Base-by-base conservation (phyloP, 2,888 invertebrate genomes). In the Disparrhopalites patrizii region DNA sequence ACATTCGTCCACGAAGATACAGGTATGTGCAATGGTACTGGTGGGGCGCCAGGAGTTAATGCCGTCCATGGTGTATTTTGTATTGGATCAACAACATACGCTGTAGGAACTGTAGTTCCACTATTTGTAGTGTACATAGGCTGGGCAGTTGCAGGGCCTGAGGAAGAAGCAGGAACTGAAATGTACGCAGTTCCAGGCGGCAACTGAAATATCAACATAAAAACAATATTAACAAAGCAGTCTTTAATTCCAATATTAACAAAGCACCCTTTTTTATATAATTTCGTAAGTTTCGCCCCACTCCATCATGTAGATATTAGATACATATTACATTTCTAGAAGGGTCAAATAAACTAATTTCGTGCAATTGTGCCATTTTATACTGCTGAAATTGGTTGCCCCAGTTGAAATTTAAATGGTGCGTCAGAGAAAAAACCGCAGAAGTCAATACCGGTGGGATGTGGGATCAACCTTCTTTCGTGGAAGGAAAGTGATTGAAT, bases 1-100 rank as follows among this genome's bases (percentile, higher is more conserved):
- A 61, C 60, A 28, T 50, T 61, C 18, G 50, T 61, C 60, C 60
- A 61, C 7, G 50, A 28, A 13, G 57, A 57, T 20, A 43, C 27
- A 10, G 50, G 43, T 23, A 61, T 61, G 4, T 33, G 38, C 10
- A 40, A n/a, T 28, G 60, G 60, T 10, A 61, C 33, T 28, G 30
- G 7, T 2, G 60, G 43, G 33, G 28, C 43, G 8, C 38, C 58
- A 50, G 50, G 43, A 7, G 60, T 61, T 36, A 43, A 50, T 15
- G 28, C 33, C 8, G 60, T 61, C 60, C 60, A 61, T 13, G 47
- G 47, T 15, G 31, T 20, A 51, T 28, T 61, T 10, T 58, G 58
- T 28, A 13, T 47, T 18, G 36, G 58, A 43, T 58, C 58, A 13
- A 58, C 27, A 5, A 58, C 58, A 33, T 61, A 61, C n/a, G 60